Conservation (phyloP, 2,113 vertebrate species). For the Pseudopodoces humilis region DNA sequence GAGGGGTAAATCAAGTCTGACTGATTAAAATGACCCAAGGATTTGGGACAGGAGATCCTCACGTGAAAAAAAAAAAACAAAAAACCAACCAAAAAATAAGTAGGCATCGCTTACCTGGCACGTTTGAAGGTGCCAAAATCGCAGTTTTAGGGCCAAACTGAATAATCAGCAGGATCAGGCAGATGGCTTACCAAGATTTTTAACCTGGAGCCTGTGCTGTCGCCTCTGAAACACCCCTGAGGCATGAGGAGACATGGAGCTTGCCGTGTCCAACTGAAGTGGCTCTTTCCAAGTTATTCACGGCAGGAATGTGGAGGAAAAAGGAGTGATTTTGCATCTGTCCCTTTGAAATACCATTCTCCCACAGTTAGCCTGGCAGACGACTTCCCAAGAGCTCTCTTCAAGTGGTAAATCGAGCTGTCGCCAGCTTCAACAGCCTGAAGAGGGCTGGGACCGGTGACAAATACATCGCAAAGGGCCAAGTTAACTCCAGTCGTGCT, state of each 20-base stretch:
- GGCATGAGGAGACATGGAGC: neutral
- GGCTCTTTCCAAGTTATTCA: neutral
- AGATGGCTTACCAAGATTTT: neutral
- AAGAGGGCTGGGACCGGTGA: neutral
- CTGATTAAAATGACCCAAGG: neutral
- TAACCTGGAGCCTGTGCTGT: neutral
- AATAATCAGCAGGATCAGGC: neutral
- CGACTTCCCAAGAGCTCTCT: neutral
- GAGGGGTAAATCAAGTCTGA: neutral
- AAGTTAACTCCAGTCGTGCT: neutral
- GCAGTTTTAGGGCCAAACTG: neutral
- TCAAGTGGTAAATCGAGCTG: constrained; percentile 8
- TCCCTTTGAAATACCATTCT: neutral
- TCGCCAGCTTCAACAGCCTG: neutral
- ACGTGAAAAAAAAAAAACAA: neutral
- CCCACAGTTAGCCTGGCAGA: neutral
- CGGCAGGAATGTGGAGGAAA: neutral
- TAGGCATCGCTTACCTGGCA: neutral
- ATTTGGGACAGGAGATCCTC: neutral
- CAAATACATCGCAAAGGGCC: neutral
- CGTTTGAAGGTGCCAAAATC: neutral
- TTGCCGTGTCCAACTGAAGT: neutral
- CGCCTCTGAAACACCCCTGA: neutral
- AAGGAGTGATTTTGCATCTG: neutral
- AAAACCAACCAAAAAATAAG: neutral